Evolutionary conservation across 2,888 invertebrate species (phyloP).

Genomic region (Galeopsomyia nigrocyanea): DNA sequence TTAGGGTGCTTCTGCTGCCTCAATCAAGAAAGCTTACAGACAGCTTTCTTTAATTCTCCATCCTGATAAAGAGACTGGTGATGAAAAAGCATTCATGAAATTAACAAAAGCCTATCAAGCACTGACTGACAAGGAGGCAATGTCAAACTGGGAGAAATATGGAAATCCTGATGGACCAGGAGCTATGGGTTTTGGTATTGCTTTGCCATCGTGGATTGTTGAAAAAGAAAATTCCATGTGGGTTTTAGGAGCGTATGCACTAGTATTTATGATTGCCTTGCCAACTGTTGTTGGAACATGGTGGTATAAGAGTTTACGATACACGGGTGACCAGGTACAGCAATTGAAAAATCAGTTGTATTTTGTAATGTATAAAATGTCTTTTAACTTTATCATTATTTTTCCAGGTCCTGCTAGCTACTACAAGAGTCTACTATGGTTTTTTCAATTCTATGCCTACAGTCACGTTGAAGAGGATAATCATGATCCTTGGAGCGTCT

Average conservation of each 20-base stretch:
- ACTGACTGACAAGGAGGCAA: slow-evolving; percentile 96
- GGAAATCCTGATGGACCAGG: slow-evolving; percentile 99
- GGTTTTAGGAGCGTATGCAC: slow-evolving; percentile 94
- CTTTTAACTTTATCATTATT: slow-evolving; percentile 1
- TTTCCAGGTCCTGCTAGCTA: slow-evolving; percentile 87
- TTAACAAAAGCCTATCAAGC: slow-evolving; percentile 91
- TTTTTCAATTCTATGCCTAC: slow-evolving; percentile 97
- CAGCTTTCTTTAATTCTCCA: slow-evolving; percentile 93
- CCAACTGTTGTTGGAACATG: slow-evolving; percentile 94
- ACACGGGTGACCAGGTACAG: slow-evolving; percentile 90
- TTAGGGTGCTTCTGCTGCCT: slow-evolving; percentile 85
- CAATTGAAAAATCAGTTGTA: not conserved
- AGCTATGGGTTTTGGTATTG: slow-evolving; percentile 99
- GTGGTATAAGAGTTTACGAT: slow-evolving; percentile 99
- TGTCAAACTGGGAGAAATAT: slow-evolving; percentile 98
- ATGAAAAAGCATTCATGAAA: slow-evolving; percentile 97
- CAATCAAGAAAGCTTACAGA: slow-evolving; percentile 96
- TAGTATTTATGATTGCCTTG: slow-evolving; percentile 98
- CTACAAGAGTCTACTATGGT: slow-evolving; percentile 96
- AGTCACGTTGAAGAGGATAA: slow-evolving; percentile 93
- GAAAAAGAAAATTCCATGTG: slow-evolving; percentile 99
- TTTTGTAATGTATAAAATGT: not conserved
- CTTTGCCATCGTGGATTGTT: slow-evolving; percentile 99
- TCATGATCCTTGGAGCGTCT: slow-evolving; percentile 97
- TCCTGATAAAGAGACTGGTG: slow-evolving; percentile 98